Conservation (phyloP, 2,888 invertebrate genomes). For the Philonicus albiceps region DNA sequence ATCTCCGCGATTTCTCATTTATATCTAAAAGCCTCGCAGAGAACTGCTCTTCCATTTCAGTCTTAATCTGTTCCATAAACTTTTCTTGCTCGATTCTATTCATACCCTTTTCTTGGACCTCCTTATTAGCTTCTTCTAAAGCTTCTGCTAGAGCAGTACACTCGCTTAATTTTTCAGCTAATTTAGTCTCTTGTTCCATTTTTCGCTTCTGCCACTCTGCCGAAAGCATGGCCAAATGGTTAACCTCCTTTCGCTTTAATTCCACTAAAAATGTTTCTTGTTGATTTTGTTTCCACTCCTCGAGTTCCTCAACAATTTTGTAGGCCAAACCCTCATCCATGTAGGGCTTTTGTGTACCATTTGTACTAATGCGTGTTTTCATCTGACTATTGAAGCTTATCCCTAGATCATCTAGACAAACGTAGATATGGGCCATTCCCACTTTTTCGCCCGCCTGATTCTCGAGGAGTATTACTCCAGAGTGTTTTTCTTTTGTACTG, state of each 20-base stretch:
- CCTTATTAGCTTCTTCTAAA: constrained; percentile 61
- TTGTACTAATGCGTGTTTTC: background rate
- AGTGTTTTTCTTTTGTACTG: constrained; percentile 44
- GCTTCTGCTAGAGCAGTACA: constrained; percentile 69
- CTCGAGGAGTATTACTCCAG: constrained; percentile 49
- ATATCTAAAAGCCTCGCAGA: constrained; percentile 68
- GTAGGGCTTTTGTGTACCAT: background rate
- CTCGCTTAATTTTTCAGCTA: constrained; percentile 68
- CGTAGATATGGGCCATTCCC: constrained; percentile 49
- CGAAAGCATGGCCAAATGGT: constrained; percentile 66
- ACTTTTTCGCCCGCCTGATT: constrained; percentile 47
- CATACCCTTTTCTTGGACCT: constrained; percentile 45
- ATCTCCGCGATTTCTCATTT: constrained; percentile 67
- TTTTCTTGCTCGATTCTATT: constrained; percentile 47
- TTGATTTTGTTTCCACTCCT: constrained; percentile 77
- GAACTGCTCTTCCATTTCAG: constrained; percentile 69
- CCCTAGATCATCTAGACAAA: constrained; percentile 49
- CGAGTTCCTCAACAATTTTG: constrained; percentile 72
- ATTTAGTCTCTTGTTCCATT: constrained; percentile 67
- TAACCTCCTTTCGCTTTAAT: constrained; percentile 69
- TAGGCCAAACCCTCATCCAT: constrained; percentile 58
- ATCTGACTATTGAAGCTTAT: constrained; percentile 50
- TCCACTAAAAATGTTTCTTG: constrained; percentile 70
- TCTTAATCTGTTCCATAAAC: constrained; percentile 66
- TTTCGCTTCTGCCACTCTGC: constrained; percentile 69